A percentile compares a stretch with the other conserved stretches of the same genome.
phyloP scores from a whole-genome alignment of 30 jellyfish, hydroid and myxozoan species.

The Calvadosia cruxmelitensis region DNA sequence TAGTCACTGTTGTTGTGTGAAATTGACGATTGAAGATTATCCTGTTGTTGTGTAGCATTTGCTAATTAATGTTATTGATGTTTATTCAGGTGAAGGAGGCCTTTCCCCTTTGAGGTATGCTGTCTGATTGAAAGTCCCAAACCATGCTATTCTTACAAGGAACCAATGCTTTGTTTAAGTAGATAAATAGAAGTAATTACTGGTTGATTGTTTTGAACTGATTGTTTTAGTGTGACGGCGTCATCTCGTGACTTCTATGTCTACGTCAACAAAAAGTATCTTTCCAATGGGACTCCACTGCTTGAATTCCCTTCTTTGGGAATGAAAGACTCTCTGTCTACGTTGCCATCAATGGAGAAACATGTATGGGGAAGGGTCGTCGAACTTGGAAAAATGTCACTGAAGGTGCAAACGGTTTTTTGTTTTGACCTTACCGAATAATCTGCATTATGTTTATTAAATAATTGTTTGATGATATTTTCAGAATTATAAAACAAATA shows the following conservation, averaged over 20 bases:
- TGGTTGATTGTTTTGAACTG: neutral
- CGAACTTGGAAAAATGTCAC: slow-evolving; percentile 49
- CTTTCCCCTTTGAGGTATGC: neutral
- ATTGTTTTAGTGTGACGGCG: slow-evolving; percentile 12
- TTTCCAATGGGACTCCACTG: neutral
- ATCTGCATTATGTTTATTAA: neutral
- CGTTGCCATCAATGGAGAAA: slow-evolving; percentile 52
- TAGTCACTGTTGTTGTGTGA: too few relatives aligned
- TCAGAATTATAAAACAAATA: too few relatives aligned
- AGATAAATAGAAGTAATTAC: neutral
- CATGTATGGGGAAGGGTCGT: slow-evolving; percentile 79
- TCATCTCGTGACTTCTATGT: slow-evolving; percentile 37
- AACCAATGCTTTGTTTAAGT: neutral
- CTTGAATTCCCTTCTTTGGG: slow-evolving; percentile 17
- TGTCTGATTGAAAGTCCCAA: neutral
- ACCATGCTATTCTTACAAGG: neutral
- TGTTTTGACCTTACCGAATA: neutral
- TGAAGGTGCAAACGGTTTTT: slow-evolving; percentile 42
- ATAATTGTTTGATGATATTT: neutral
- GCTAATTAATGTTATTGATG: too few relatives aligned
- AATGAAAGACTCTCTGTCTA: slow-evolving; percentile 53
- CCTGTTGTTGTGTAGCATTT: too few relatives aligned
- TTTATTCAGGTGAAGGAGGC: neutral
- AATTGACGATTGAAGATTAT: too few relatives aligned
- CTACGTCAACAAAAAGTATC: slow-evolving; percentile 24